A percentile compares a stretch with the other conserved stretches of the same genome.
Evolutionary conservation across 2,888 invertebrate genomes (phyloP).

Genomic region (Gymnoscelis rufifasciata): DNA sequence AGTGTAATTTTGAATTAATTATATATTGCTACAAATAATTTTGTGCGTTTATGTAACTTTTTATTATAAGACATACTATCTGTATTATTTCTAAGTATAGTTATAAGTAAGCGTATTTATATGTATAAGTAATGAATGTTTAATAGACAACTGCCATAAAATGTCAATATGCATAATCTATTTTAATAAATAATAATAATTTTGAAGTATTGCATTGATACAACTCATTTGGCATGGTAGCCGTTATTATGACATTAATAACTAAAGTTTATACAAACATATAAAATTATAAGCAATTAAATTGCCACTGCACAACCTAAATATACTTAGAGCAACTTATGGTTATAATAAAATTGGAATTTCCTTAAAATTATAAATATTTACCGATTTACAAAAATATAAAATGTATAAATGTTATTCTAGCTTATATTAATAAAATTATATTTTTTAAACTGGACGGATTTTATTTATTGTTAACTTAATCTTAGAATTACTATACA

Average conservation of each 20-base stretch:
- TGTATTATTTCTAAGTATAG: conserved; percentile 49
- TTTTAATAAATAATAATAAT: conserved; percentile 8
- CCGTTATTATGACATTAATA: conserved; percentile 19
- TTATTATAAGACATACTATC: conserved; percentile 21
- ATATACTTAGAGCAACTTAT: conserved; percentile 32
- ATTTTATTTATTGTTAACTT: conserved; percentile 39
- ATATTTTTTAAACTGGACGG: conserved; percentile 45
- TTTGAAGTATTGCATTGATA: conserved; percentile 22
- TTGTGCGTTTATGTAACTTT: conserved; percentile 44
- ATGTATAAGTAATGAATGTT: conserved; percentile 2
- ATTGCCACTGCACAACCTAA: conserved; percentile 69
- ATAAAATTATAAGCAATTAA: conserved; percentile 55
- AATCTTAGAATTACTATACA: conserved; percentile 55
- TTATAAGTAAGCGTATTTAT: conserved; percentile 43
- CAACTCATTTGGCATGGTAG: conserved; percentile 24
- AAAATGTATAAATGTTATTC: conserved; percentile 35
- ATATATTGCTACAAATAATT: conserved; percentile 61
- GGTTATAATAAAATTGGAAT: conserved; percentile 23
- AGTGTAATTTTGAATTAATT: conserved; percentile 40
- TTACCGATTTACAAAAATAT: conserved; percentile 40
- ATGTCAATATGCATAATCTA: not conserved
- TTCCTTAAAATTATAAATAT: conserved; percentile 32
- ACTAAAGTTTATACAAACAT: conserved; percentile 36
- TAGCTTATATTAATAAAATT: conserved; percentile 39
- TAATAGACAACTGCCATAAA: conserved; percentile 12